Evolutionary conservation across 2,797 vertebrate genomes (phyloP).

Genomic region (Xenentodon cancila): DNA sequence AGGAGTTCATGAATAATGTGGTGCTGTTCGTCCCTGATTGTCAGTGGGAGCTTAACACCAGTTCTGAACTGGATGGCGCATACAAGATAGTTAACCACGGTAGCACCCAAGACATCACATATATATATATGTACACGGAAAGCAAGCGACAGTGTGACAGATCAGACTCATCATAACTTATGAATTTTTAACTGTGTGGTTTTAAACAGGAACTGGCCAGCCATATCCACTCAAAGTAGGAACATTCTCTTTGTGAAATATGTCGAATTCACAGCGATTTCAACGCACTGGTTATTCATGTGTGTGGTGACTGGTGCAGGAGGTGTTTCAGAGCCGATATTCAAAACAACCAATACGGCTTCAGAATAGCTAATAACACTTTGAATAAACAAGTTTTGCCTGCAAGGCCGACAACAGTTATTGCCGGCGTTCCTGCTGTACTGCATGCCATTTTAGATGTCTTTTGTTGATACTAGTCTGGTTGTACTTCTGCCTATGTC

Average conservation of each 20-base stretch:
- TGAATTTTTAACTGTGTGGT: constrained; percentile 25
- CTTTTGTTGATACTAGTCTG: background rate
- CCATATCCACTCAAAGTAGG: too few species aligned
- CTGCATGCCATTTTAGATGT: too few species aligned
- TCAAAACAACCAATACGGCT: too few species aligned
- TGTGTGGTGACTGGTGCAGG: too few species aligned
- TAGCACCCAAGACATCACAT: constrained; percentile 48
- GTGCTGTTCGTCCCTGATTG: constrained; percentile 91
- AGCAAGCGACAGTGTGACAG: constrained; percentile 31
- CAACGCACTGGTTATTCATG: too few species aligned
- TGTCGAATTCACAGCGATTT: too few species aligned
- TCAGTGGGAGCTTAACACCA: constrained; percentile 75
- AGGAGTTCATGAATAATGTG: constrained; percentile 73
- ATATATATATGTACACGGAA: constrained; percentile 6
- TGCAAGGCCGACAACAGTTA: too few species aligned
- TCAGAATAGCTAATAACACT: too few species aligned
- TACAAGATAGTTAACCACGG: constrained; percentile 47
- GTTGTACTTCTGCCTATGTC: background rate
- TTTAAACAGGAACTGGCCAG: background rate
- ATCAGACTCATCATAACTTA: constrained; percentile 8
- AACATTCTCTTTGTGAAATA: too few species aligned
- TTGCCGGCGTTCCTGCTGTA: too few species aligned
- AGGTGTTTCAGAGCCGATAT: too few species aligned
- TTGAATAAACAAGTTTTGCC: too few species aligned
- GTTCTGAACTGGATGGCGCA: constrained; percentile 35